A percentile compares a stretch with the other conserved stretches of the same genome.
Evolutionary conservation across 2,888 invertebrate species (phyloP).

Genomic region (Heteropelma amictum): DNA sequence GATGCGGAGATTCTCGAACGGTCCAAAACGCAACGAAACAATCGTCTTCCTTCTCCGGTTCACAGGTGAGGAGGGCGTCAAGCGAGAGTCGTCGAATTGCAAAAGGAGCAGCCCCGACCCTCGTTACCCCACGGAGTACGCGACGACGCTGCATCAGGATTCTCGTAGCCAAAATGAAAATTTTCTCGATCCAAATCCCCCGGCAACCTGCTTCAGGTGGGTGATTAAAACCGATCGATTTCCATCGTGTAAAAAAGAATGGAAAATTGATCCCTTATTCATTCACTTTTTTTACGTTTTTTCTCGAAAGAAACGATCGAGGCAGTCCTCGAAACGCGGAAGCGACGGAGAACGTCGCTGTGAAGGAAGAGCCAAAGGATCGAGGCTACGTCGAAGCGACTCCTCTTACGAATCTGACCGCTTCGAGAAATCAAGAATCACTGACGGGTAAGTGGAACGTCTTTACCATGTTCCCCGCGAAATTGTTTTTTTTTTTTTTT

Average conservation of each 20-base stretch:
- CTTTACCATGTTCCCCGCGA: background rate
- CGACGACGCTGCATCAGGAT: conserved; percentile 56
- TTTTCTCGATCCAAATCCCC: conserved; percentile 67
- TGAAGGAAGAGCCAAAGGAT: conserved; percentile 71
- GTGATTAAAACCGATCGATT: background rate
- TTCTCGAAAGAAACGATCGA: conserved; percentile 56
- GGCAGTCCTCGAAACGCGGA: conserved; percentile 60
- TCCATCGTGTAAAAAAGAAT: no score
- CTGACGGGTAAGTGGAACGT: conserved; percentile 62
- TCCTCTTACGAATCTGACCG: conserved; percentile 60
- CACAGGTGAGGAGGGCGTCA: conserved; percentile 59
- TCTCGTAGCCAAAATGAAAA: conserved; percentile 58
- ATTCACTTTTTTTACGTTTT: background rate
- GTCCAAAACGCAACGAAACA: background rate
- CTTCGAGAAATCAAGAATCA: conserved; percentile 63
- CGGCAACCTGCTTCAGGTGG: conserved; percentile 66
- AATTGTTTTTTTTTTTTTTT: background rate
- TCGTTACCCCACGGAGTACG: conserved; percentile 64
- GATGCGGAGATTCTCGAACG: background rate
- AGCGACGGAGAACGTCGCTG: conserved; percentile 65
- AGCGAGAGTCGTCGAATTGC: conserved; percentile 67
- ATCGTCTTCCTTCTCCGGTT: background rate
- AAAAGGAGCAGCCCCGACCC: conserved; percentile 59
- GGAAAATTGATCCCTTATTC: background rate
- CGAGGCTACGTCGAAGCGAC: conserved; percentile 68